A percentile compares a stretch with the other conserved stretches of the same genome.
Conservation (phyloP, 92 coral and sea anemone species). For the Umimayanthus kanabou region DNA sequence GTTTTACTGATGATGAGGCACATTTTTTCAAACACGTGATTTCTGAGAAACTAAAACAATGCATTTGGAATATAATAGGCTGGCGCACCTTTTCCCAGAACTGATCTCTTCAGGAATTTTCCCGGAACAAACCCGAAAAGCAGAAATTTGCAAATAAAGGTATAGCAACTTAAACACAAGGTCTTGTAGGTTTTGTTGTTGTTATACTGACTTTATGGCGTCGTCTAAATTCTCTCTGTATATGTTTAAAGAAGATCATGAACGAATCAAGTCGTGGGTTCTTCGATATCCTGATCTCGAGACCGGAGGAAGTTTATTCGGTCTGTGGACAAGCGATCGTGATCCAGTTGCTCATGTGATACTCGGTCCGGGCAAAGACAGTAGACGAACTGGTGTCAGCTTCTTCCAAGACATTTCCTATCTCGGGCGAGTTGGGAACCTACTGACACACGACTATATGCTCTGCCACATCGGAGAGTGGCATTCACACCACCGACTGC, state of each 20-base stretch:
- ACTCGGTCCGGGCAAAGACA: slow-evolving; percentile 83
- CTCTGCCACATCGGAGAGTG: slow-evolving; percentile 93
- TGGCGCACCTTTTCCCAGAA: background rate
- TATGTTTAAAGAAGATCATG: slow-evolving; percentile 65
- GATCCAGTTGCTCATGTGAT: slow-evolving; percentile 56
- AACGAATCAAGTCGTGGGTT: slow-evolving; percentile 63
- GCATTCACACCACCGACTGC: slow-evolving; percentile 87
- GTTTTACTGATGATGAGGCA: background rate
- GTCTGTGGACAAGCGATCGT: slow-evolving; percentile 60
- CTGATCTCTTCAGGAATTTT: background rate
- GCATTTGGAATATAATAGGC: background rate
- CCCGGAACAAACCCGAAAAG: background rate
- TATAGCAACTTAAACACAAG: background rate
- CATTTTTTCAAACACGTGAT: background rate
- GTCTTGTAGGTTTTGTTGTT: background rate
- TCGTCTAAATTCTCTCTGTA: slow-evolving; percentile 33
- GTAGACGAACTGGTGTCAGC: slow-evolving; percentile 60
- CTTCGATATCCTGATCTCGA: slow-evolving; percentile 64
- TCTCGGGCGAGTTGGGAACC: slow-evolving; percentile 67
- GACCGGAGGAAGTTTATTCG: slow-evolving; percentile 92
- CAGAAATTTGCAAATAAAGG: background rate
- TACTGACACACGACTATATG: slow-evolving; percentile 70
- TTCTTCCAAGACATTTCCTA: slow-evolving; percentile 84
- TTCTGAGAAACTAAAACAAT: background rate
- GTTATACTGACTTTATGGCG: slow-evolving; percentile 1